phyloP scores from a whole-genome alignment of 1,140 invertebrate species.

The silkworm (Bombyx mori) region ASM3026992v2 NC_085121.1:6320001-6320500 shows the following conservation, averaged over 20 bases:
- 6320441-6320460: no score
- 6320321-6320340: neutral
- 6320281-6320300: neutral
- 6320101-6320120: no score
- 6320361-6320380: no score
- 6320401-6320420: no score
- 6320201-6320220: conserved; percentile 27
- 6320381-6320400: no score
- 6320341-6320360: neutral
- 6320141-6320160: conserved; percentile 52
- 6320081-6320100: conserved; percentile 10
- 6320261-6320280: conserved; percentile 1
- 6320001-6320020: neutral
- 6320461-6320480: neutral
- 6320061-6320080: conserved; percentile 7
- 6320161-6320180: conserved; percentile 53
- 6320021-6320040: no score
- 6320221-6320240: conserved; percentile 1
- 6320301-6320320: neutral
- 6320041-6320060: neutral
- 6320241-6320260: conserved; percentile 5
- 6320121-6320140: conserved; percentile 23
- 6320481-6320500: neutral
- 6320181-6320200: conserved; percentile 22
- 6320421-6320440: no score